These are phyloP conservation scores for Noctua pronuba DNA, from an alignment of 2,888 invertebrate genomes.

Conservation along the genomic window DNA sequence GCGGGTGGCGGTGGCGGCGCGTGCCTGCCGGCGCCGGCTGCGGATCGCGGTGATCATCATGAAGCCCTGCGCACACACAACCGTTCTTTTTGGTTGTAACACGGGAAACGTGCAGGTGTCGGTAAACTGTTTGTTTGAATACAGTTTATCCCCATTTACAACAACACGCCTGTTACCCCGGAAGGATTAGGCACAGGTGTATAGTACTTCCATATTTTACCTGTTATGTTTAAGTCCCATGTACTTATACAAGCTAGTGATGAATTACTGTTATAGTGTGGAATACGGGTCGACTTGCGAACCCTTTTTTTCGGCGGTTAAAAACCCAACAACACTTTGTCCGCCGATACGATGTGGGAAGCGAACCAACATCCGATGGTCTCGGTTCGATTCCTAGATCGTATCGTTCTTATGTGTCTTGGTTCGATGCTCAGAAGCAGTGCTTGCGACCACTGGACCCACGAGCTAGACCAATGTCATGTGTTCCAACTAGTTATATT, in stretches of 20 bases:
- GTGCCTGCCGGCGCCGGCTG: slow-evolving; percentile 31
- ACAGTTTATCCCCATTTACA: neutral
- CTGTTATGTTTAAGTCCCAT: neutral
- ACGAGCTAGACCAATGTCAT: neutral
- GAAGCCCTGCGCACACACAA: slow-evolving; percentile 32
- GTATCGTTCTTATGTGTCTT: too few species aligned
- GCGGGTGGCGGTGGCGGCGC: slow-evolving; percentile 45
- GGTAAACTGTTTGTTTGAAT: slow-evolving; percentile 22
- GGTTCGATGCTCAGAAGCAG: neutral
- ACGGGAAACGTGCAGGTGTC: slow-evolving; percentile 16
- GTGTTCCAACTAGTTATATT: neutral
- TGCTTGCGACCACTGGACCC: neutral
- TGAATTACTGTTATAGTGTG: neutral
- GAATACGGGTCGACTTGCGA: neutral
- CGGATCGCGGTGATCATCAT: slow-evolving; percentile 26
- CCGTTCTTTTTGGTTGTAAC: slow-evolving; percentile 28
- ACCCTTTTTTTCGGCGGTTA: neutral
- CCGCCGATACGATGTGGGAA: neutral
- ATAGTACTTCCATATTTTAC: neutral
- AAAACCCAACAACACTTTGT: neutral
- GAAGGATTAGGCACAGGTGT: neutral
- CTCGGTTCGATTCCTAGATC: neutral
- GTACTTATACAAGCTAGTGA: neutral
- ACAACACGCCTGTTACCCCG: neutral
- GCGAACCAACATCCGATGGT: neutral